Percentiles rank a stretch among this genome's conserved stretches.
Evolutionary conservation across 64 coral and sea anemone species (phyloP).

Genomic region (Trachythela sp.): DNA sequence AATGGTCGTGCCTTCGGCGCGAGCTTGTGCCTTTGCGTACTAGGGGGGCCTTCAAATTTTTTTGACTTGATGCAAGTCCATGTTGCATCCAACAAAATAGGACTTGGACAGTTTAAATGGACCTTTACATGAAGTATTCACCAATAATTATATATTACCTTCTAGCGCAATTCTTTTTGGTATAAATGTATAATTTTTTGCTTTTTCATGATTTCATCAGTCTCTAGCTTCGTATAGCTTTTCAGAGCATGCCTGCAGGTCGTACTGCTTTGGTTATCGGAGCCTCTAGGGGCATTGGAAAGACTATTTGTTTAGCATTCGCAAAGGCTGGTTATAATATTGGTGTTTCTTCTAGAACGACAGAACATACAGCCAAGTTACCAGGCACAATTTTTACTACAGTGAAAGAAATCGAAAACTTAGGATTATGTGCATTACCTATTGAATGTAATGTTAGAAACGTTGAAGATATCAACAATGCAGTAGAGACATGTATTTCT

Average conservation of each 20-base stretch:
- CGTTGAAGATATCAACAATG: neutral
- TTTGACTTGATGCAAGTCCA: too few species aligned
- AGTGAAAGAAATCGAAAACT: neutral
- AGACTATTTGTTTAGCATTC: neutral
- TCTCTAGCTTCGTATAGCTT: neutral
- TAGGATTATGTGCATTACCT: neutral
- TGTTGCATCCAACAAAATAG: too few species aligned
- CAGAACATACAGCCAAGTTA: neutral
- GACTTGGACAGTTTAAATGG: too few species aligned
- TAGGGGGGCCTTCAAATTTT: too few species aligned
- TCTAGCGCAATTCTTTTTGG: too few species aligned
- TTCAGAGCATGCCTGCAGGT: neutral
- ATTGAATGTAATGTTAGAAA: neutral
- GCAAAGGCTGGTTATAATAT: neutral
- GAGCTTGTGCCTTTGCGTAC: too few species aligned
- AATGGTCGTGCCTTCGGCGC: too few species aligned
- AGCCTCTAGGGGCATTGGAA: conserved; percentile 3
- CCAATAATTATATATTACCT: too few species aligned
- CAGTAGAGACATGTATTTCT: neutral
- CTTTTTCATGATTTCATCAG: too few species aligned
- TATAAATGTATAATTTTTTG: too few species aligned
- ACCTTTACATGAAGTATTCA: too few species aligned
- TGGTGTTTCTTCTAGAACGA: conserved; percentile 9
- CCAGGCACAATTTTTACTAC: neutral
- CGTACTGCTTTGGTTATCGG: neutral